Evolutionary conservation across 2,797 vertebrate species (phyloP).

Genomic region (Pseudomugil gertrudae): DNA sequence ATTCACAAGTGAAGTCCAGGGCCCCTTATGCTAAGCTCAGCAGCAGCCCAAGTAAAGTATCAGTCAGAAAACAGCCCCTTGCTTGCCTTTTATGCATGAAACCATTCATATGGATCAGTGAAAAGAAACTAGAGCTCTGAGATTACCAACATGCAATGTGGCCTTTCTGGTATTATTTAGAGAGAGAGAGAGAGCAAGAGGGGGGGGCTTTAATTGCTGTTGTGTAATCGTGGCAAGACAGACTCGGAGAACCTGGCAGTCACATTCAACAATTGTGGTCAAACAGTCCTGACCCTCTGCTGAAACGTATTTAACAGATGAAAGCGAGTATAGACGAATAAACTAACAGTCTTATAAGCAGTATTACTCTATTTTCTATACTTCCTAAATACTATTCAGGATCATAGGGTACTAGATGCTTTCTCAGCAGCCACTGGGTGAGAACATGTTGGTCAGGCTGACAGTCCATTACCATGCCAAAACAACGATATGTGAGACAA

Average conservation of each 20-base stretch:
- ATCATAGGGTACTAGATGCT: neutral
- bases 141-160: conserved; percentile 45
- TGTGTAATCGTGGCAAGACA: conserved; percentile 28
- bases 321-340: neutral
- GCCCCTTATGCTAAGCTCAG: conserved; percentile 37
- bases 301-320: conserved; percentile 8
- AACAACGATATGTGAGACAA: too few relatives aligned
- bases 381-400: neutral
- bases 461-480: neutral
- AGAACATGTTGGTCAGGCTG: neutral
- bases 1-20: conserved; percentile 53
- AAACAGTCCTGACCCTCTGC: conserved; percentile 9
- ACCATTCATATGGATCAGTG: conserved; percentile 26
- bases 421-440: neutral
- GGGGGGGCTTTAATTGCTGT: conserved; percentile 34
- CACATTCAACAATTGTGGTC: conserved; percentile 11
- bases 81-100: conserved; percentile 26
- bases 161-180: conserved; percentile 57
- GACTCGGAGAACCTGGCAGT: conserved; percentile 20
- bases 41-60: conserved; percentile 51
- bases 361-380: neutral
- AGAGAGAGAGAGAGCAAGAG: conserved; percentile 19
- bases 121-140: conserved; percentile 32
- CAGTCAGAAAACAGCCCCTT: conserved; percentile 33
- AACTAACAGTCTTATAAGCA: neutral